Conservation (phyloP, 2,113 vertebrate genomes). For the Pitta sordida region DNA sequence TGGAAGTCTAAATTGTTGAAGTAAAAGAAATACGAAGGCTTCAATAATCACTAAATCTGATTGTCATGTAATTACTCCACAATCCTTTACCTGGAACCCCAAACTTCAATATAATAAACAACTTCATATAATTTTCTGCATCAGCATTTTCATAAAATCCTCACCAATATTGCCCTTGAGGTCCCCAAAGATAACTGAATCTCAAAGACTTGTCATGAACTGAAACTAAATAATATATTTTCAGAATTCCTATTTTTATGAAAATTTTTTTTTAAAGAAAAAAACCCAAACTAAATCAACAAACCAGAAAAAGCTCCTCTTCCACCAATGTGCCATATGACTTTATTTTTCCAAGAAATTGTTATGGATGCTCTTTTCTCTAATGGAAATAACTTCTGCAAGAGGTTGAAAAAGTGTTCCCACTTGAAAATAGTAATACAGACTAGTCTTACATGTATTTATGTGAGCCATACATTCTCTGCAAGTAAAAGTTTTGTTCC, state of each 20-base stretch:
- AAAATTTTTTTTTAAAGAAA: neutral
- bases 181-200: neutral
- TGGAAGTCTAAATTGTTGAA: neutral
- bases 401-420: neutral
- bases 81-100: neutral
- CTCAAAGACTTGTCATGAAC: neutral
- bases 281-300: neutral
- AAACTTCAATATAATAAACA: neutral
- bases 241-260: neutral
- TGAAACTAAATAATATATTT: neutral
- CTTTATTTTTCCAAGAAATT: neutral
- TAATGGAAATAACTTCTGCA: neutral
- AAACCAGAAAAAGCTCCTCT: neutral
- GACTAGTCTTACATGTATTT: neutral
- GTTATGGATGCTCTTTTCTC: neutral
- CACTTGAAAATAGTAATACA: neutral
- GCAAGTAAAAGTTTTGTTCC: neutral
- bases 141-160: neutral
- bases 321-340: neutral
- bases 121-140: neutral
- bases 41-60: neutral
- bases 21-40: neutral
- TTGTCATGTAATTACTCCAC: neutral
- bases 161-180: neutral
- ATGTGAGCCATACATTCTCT: neutral